A percentile compares a stretch with the other conserved stretches of the same genome.
Conservation (phyloP, 2,113 vertebrate genomes). For the Seriola dumerili region DNA sequence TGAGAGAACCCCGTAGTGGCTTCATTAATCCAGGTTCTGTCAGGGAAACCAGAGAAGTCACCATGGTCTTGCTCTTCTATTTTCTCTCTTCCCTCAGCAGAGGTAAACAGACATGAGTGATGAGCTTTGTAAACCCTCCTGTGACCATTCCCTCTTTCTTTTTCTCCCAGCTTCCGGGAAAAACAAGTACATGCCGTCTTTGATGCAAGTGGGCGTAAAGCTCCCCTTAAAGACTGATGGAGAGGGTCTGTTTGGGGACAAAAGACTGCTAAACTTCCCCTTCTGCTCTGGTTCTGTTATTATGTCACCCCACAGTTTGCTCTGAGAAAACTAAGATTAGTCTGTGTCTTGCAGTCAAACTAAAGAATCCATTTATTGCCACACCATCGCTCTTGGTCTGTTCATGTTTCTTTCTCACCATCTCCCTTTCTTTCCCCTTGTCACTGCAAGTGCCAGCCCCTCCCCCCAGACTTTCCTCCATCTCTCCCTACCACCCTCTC, state of each 20-base stretch:
- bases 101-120: slow-evolving; percentile 80
- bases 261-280: slow-evolving; percentile 65
- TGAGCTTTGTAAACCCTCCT: slow-evolving; percentile 75
- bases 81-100: slow-evolving; percentile 57
- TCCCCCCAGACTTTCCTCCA: slow-evolving; percentile 37
- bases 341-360: slow-evolving; percentile 25
- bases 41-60: slow-evolving; percentile 74
- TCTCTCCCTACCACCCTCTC: slow-evolving; percentile 30
- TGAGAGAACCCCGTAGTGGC: slow-evolving; percentile 73
- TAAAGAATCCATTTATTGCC: slow-evolving; percentile 34
- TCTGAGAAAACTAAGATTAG: neutral
- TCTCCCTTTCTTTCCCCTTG: slow-evolving; percentile 41
- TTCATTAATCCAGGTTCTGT: slow-evolving; percentile 80
- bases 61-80: slow-evolving; percentile 55
- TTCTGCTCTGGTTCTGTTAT: slow-evolving; percentile 43
- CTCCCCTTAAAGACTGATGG: slow-evolving; percentile 60
- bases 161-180: slow-evolving; percentile 47
- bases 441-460: slow-evolving; percentile 31
- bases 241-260: slow-evolving; percentile 65
- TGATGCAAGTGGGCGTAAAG: slow-evolving; percentile 64
- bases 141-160: slow-evolving; percentile 56
- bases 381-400: slow-evolving; percentile 16
- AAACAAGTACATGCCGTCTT: slow-evolving; percentile 70
- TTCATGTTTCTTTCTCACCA: slow-evolving; percentile 26
- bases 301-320: slow-evolving; percentile 34